Evolutionary conservation across 2,797 vertebrate species (phyloP), one percentile per base, ranked within the genome.

Genomic region (Chiroxiphia lanceolata): DNA sequence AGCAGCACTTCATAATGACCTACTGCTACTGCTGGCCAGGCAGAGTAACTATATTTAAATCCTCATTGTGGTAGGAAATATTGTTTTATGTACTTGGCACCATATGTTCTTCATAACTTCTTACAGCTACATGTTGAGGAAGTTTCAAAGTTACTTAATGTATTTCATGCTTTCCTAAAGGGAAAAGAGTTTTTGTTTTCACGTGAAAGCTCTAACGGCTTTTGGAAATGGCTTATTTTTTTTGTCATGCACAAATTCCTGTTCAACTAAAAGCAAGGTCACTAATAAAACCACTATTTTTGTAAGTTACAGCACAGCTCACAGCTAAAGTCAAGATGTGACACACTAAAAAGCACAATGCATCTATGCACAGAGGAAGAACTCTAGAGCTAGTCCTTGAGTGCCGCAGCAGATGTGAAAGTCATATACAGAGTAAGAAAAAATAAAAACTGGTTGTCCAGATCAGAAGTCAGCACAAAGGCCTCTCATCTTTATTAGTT

Each of bases 61-160:
- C 64, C 56, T 90, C 38, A 1, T 70, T 88, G 89, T 94, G 88
- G 95, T 71, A 95, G 88, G 91, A 96, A 96, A 96, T 87, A 90
- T 54, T 95, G 83, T 89, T 97, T 94, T 97, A 94, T 96, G 88
- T 85, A 77, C 90, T 94, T 96, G 95, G 94, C 95, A 96, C 80
- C 70, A 70, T 45, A 61, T 16, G 54, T 67, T 91, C 83, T 94
- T 92, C 64, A 44, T 95, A 94, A 95, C 71, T 94, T 94, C 89
- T 94, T 83, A 90, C 33, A 84, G 91, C 71, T 93, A 96, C 68
- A 94, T 15, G 64, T 61, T 11, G 26, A 95, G 86, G 89, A 95
- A 95, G 93, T 96, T 92, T 95, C 86, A 70, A 90, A 94, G 80
- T 91, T 74, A 88, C 80, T 89, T 94, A 88, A 87, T 61, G 80